phyloP scores from a whole-genome alignment of 2,113 vertebrate genomes.

The Neofelis nebulosa region DNA sequence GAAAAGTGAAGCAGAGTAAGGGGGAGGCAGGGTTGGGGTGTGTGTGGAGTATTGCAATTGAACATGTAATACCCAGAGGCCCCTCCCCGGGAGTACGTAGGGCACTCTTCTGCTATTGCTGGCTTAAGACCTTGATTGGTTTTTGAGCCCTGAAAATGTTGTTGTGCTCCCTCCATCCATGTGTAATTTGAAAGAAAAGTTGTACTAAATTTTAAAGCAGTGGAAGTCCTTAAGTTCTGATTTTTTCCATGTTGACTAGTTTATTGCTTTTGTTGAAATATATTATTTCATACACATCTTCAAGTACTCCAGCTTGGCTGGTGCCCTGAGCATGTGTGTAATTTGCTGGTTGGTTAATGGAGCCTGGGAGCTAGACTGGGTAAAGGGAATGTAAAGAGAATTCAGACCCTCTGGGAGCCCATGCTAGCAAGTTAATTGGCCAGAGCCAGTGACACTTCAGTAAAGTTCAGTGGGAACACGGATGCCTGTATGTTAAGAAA shows the following conservation, averaged over 20 bases:
- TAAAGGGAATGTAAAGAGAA: not conserved
- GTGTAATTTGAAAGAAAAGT: not conserved
- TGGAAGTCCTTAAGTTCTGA: not conserved
- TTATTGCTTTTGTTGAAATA: conserved; percentile 39
- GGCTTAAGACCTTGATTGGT: not conserved
- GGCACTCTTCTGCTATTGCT: not conserved
- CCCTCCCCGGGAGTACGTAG: not conserved
- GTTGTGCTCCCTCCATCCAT: not conserved
- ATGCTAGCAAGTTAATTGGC: not conserved
- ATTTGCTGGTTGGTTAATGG: not conserved
- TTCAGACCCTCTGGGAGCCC: not conserved
- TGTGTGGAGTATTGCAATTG: not conserved
- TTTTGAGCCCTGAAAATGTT: not conserved
- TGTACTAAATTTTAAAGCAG: not conserved
- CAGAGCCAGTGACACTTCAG: not conserved
- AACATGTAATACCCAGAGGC: not conserved
- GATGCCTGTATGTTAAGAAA: not conserved
- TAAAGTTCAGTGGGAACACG: not conserved
- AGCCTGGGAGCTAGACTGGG: not conserved
- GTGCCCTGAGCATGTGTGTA: not conserved
- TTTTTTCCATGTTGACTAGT: not conserved
- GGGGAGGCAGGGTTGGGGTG: not conserved
- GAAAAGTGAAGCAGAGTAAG: not conserved
- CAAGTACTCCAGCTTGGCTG: not conserved
- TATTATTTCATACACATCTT: not conserved